Base-by-base conservation (phyloP, 1,140 invertebrate genomes). In the Lutraria rhynchaena region DNA sequence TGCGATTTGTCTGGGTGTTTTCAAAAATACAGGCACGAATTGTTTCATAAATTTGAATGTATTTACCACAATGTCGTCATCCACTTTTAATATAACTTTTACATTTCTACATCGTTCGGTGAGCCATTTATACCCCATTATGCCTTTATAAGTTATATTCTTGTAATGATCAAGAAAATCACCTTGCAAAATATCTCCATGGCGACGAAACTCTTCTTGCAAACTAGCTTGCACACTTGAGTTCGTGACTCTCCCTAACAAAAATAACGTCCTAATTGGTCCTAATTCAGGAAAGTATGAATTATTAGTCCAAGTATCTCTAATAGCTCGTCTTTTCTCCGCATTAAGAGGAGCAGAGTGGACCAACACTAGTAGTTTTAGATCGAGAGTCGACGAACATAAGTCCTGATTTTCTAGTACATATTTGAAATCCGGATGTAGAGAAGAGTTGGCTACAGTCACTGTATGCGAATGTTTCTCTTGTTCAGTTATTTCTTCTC, bases 31-130 rank as follows among this genome's bases (percentile, higher is more conserved):
- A 0, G 77, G 71, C 17, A 74, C 17, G 4, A 69, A 31, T 22
- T 63, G 15, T 1, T 63, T 44, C 17, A 88, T 60, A 5, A 87
- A 19, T 37, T 65, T 74, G 41, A 95, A 95, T 15, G 97, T 88
- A 92, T 97, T 95, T 17, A 97, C 93, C 46, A 96, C 94, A 73
- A 96, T 96, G 89, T 98, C 97, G 91, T 98, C 97, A 90, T 98
- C 97, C 90, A 96, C 95, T 94, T 98, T 98, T 11, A 98, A 93
- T n/a, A 97, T 93, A 86, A 94, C 96, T 75, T 94, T 93, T 0
- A 94, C 93, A 35, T 94, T 91, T 9, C 87, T 84, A 90, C 97
- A 98, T 83, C 94, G 92, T n/a, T 91, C 92, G 0, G 93, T 88
- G 0, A 94, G 95, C 96, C 97, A 98, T 86, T 94, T 93, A 41